Evolutionary conservation across 2,797 vertebrate genomes (phyloP).

Genomic region (Myripristis murdjan): DNA sequence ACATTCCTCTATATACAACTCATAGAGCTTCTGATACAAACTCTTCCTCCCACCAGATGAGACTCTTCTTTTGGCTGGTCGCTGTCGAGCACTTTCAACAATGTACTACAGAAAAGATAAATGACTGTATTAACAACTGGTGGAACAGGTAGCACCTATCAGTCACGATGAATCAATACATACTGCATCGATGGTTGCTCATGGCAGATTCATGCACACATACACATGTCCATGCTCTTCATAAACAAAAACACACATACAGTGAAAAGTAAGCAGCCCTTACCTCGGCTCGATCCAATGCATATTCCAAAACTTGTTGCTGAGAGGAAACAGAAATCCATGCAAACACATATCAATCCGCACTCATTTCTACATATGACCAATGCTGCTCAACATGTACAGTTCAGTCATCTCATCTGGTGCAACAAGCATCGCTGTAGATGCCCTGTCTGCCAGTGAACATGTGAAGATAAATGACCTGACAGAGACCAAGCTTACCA

Average conservation of each 20-base stretch:
- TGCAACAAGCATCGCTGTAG: not conserved
- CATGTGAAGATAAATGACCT: not conserved
- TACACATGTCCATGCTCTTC: not conserved
- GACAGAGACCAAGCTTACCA: constrained; percentile 72
- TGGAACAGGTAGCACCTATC: not conserved
- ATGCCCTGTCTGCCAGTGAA: not conserved
- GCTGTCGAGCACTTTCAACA: constrained; percentile 97
- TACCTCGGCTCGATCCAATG: constrained; percentile 99
- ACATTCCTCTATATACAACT: constrained; percentile 98
- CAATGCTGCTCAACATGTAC: not conserved
- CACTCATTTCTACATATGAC: not conserved
- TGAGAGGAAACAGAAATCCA: constrained; percentile 68
- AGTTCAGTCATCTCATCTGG: not conserved
- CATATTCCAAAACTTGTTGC: constrained; percentile 98
- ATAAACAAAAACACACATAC: not conserved
- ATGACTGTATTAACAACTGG: constrained; percentile 6
- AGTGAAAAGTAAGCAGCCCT: constrained; percentile 36
- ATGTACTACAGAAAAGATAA: constrained; percentile 90
- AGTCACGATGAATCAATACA: not conserved
- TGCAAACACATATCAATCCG: constrained; percentile 12
- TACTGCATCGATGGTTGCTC: not conserved
- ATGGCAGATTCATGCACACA: too few relatives aligned
- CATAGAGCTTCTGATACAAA: constrained; percentile 98
- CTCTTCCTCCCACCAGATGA: constrained; percentile 92
- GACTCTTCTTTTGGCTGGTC: constrained; percentile 94